A percentile compares a stretch with the other conserved stretches of the same genome.
These are phyloP conservation scores for Procavia capensis DNA, from an alignment of 2,113 vertebrate species.

Conservation along the genomic window DNA sequence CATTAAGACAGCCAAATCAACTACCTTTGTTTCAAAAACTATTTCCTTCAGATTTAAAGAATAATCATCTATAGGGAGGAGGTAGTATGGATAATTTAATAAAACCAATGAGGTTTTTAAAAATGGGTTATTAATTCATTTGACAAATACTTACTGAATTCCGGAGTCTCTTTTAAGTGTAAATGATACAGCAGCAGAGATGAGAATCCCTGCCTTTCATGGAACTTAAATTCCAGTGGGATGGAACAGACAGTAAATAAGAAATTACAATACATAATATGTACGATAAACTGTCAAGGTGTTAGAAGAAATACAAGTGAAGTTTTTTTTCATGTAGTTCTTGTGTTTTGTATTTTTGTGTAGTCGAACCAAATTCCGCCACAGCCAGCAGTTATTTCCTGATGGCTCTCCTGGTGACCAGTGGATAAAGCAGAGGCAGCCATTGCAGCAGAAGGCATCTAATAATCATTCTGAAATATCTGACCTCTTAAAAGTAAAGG, in stretches of 20 bases:
- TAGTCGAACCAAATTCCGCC: conserved; percentile 91
- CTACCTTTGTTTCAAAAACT: not conserved
- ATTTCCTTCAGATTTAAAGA: not conserved
- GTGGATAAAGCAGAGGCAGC: conserved; percentile 89
- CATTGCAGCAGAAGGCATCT: conserved; percentile 86
- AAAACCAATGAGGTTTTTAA: not conserved
- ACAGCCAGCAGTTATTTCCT: conserved; percentile 85
- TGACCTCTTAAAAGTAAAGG: conserved; percentile 90
- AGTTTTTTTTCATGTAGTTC: not conserved
- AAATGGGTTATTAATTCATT: conserved; percentile 27
- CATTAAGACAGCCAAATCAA: not conserved
- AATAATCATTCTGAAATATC: conserved; percentile 87
- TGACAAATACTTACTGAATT: not conserved
- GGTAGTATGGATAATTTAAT: not conserved
- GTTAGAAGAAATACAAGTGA: conserved; percentile 5
- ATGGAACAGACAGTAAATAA: not conserved
- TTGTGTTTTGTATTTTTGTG: conserved; percentile 62
- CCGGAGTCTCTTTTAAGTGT: not conserved
- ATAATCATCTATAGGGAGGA: not conserved
- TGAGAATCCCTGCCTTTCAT: not conserved
- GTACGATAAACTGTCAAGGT: not conserved
- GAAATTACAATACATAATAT: not conserved
- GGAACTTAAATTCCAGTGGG: not conserved
- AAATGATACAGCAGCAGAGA: not conserved
- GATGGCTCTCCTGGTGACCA: conserved; percentile 89